Percentiles rank a stretch among this genome's conserved stretches.
Evolutionary conservation across 2,888 invertebrate genomes (phyloP).

Genomic region (Orthosia gracilis): DNA sequence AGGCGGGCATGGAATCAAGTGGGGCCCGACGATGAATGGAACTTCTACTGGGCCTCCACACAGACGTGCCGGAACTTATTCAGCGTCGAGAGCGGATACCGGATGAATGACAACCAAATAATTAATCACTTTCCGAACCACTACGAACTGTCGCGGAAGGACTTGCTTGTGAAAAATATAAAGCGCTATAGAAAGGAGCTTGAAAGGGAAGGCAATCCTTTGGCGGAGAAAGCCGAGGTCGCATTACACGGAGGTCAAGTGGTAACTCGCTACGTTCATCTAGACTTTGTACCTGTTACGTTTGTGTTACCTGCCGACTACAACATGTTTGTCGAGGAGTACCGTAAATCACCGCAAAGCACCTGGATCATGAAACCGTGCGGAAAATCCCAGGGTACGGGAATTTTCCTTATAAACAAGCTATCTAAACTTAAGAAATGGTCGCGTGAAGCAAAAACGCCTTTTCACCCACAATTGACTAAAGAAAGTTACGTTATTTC

Average conservation of each 20-base stretch:
- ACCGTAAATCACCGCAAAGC: conserved; percentile 97
- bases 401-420: conserved; percentile 98
- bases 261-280: conserved; percentile 94
- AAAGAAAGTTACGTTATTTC: conserved; percentile 99
- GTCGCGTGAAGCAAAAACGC: conserved; percentile 96
- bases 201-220: conserved; percentile 96
- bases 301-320: conserved; percentile 99
- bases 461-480: conserved; percentile 95
- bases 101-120: conserved; percentile 95
- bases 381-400: conserved; percentile 98
- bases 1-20: conserved; percentile 94
- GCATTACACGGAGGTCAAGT: conserved; percentile 91
- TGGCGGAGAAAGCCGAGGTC: conserved; percentile 94
- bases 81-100: conserved; percentile 86
- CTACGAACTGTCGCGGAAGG: conserved; percentile 98
- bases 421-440: conserved; percentile 97
- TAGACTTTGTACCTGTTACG: conserved; percentile 97
- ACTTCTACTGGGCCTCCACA: conserved; percentile 98
- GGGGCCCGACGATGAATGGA: conserved; percentile 98
- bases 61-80: conserved; percentile 97
- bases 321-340: conserved; percentile 99
- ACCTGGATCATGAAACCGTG: conserved; percentile 99
- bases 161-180: conserved; percentile 98
- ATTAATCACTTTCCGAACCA: conserved; percentile 99
- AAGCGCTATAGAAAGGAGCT: conserved; percentile 98